A percentile compares a stretch with the other conserved stretches of the same genome.
phyloP scores from a whole-genome alignment of 2,888 invertebrate species.

The Macrosiphum euphorbiae region DNA sequence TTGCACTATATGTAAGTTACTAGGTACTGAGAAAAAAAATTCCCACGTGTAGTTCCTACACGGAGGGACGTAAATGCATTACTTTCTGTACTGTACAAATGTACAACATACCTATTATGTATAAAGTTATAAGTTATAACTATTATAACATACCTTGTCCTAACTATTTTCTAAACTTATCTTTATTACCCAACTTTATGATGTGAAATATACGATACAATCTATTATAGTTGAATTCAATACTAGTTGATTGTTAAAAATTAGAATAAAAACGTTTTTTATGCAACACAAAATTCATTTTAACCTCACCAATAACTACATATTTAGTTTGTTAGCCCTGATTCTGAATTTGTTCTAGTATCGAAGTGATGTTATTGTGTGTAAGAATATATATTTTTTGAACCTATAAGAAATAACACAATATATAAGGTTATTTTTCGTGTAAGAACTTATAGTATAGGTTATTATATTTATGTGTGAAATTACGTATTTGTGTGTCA shows the following conservation, averaged over 20 bases:
- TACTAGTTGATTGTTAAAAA: neutral
- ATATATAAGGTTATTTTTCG: neutral
- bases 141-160: neutral
- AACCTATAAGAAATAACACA: neutral
- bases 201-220: neutral
- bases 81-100: too few species aligned
- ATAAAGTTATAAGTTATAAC: neutral
- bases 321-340: neutral
- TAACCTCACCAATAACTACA: neutral
- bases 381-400: neutral
- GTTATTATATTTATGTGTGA: neutral
- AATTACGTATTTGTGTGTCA: neutral
- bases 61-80: neutral
- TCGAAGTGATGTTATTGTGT: neutral
- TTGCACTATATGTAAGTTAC: neutral
- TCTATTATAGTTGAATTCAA: neutral
- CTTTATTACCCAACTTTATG: neutral
- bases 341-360: neutral
- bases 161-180: neutral
- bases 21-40: neutral
- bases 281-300: neutral
- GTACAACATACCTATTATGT: too few species aligned
- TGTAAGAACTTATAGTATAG: neutral
- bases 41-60: neutral
- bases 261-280: neutral